Evolutionary conservation across 2,113 vertebrate species (phyloP), one percentile per base, ranked within the genome.

Genomic region (Tursiops truncatus): DNA sequence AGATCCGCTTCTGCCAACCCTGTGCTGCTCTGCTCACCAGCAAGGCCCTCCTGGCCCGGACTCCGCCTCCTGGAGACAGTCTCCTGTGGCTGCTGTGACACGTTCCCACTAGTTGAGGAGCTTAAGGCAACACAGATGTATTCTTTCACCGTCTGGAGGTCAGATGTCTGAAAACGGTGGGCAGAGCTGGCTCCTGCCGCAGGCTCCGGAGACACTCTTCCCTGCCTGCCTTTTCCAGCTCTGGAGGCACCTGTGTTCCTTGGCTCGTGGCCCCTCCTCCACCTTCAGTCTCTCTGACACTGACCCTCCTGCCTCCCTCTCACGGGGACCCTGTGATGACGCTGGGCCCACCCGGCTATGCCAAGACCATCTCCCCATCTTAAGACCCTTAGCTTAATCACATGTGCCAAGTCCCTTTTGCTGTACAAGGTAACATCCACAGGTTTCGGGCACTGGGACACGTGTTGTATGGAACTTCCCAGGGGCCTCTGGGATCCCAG

Each of bases 201-300:
- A 36, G 53, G 47, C 33, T 26, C 38, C 2, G 8, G 56, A 18
- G 13, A 25, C 12, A 6, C 12, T 3, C 5, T 1, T 10, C 20
- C 1, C 8, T 11, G 10, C 21, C 25, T 18, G 21, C 67, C 15
- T 23, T 73, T 28, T 14, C 25, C 31, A 6, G 33, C 5, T 5
- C 44, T 3, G 38, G 21, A 21, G 38, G 20, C 26, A 0, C 28
- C 74, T 20, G 41, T 7, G 0, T 11, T 5, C 14, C 23, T 50
- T 8, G 56, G 44, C 68, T 20, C 6, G 1, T 1, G 17, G 21
- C 77, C 56, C 13, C 53, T 47, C 41, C 25, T 26, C 36, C 25
- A 20, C 6, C 62, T 28, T 28, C 28, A 38, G 11, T 23, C 18
- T 14, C 44, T 9, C 8, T 60, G 33, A 20, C 68, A 11, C 36